Evolutionary conservation across 2,113 vertebrate species (phyloP), one percentile per base, ranked within the genome.

Genomic region (Platycercus adscitus): DNA sequence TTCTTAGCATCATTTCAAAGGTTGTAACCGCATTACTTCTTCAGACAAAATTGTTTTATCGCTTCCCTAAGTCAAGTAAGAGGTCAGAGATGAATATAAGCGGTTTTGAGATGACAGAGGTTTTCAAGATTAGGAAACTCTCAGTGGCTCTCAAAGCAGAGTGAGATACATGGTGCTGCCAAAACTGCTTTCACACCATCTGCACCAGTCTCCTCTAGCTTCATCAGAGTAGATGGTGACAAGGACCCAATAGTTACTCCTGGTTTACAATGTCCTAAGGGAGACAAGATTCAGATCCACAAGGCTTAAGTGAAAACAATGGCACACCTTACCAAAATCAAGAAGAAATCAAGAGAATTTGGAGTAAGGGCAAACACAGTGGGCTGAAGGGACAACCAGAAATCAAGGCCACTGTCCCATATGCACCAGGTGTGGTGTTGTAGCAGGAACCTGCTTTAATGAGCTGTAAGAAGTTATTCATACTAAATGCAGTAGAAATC

Each of bases 161-260:
- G 43, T 1, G 55, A 49, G 85, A 25, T 11, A 16, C 0, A 8
- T 16, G 44, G 18, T 21, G 43, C 47, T 56, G 33, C 24, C 28
- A 26, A 55, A 60, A 39, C 23, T 9, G 18, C 49, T 29, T n/a
- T 25, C 1, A 1, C 7, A 5, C 0, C 1, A 28, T 10, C 72
- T 49, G 16, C 47, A 25, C 35, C 35, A 31, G 28, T 17, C 13
- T 28, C 41, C 26, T 28, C 35, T 64, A 55, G 43, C 17, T 39
- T 19, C 43, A 10, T 10, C 41, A 15, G 43, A 9, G 10, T 3
- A 26, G 1, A 0, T 0, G 2, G 12, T 11, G 13, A 15, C 65
- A 18, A 53, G 26, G 58, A 26, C 23, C 7, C 24, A 8, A 6
- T 4, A 71, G 24, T 21, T 60, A 55, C 24, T 63, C 33, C 1